Evolutionary conservation across 2,113 vertebrate species (phyloP).

Genomic region (Nesogale talazaci): DNA sequence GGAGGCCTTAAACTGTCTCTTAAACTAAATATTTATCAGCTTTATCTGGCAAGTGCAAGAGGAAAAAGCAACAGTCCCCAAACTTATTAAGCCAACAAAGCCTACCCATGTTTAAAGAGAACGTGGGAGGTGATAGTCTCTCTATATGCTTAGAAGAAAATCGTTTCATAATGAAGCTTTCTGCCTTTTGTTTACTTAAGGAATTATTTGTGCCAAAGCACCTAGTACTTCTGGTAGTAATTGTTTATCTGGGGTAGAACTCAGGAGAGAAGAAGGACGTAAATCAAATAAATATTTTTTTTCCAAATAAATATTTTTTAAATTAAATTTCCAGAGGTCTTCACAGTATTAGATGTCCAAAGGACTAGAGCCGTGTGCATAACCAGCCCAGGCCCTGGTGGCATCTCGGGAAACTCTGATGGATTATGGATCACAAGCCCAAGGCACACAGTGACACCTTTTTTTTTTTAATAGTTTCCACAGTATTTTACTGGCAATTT

Average conservation of each 20-base stretch:
- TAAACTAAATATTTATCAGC: constrained; percentile 79
- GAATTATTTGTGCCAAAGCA: constrained; percentile 49
- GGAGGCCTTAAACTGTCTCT: constrained; percentile 71
- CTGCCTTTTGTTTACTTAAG: constrained; percentile 7
- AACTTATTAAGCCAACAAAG: constrained; percentile 68
- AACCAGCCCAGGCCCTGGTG: not conserved
- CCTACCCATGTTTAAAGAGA: constrained; percentile 68
- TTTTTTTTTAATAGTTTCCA: constrained; percentile 9
- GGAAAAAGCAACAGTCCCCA: constrained; percentile 55
- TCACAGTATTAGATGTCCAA: constrained; percentile 30
- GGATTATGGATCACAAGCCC: not conserved
- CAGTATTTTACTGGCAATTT: constrained; percentile 39
- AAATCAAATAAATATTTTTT: constrained; percentile 13
- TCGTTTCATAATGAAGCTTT: constrained; percentile 42
- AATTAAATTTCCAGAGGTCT: constrained; percentile 54
- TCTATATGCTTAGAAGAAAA: constrained; percentile 54
- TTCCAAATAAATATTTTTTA: constrained; percentile 1
- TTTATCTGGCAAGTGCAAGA: constrained; percentile 70
- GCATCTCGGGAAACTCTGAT: not conserved
- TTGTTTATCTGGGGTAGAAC: not conserved
- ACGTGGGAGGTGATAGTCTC: constrained; percentile 49
- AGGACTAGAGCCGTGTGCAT: not conserved
- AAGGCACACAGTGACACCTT: not conserved
- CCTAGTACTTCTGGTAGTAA: not conserved
- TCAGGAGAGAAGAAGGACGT: not conserved